Evolutionary conservation across 2,888 invertebrate species (phyloP).

Genomic region (Hirtodrosophila histrioides): DNA sequence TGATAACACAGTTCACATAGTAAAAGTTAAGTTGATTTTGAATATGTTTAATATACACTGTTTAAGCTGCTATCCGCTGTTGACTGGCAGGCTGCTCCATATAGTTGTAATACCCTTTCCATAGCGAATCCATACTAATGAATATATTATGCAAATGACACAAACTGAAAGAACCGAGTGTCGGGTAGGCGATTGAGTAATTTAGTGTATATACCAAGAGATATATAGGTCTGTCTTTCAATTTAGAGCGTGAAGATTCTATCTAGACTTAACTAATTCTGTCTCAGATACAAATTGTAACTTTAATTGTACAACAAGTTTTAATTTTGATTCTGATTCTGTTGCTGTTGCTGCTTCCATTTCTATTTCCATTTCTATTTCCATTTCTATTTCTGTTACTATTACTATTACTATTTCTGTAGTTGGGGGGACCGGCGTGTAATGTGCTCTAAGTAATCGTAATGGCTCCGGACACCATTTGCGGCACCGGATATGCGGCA

Average conservation of each 20-base stretch:
- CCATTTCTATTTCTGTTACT: constrained; percentile 8
- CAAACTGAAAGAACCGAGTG: neutral
- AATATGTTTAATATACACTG: no score
- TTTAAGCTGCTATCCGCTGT: no score
- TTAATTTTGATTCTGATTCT: neutral
- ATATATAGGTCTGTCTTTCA: constrained; percentile 8
- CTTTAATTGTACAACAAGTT: constrained; percentile 7
- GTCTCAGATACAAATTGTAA: constrained; percentile 23
- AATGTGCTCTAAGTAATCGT: constrained; percentile 50
- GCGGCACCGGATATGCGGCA: constrained; percentile 72
- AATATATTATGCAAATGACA: constrained; percentile 33
- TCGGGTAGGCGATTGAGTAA: constrained; percentile 12
- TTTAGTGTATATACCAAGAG: neutral
- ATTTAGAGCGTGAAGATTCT: constrained; percentile 8
- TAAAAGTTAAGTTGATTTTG: no score
- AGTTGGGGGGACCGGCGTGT: constrained; percentile 21
- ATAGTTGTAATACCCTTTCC: neutral
- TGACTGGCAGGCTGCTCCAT: neutral
- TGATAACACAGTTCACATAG: no score
- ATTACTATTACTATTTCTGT: constrained; percentile 13
- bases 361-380: constrained; percentile 22
- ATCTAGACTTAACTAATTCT: neutral
- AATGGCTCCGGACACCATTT: constrained; percentile 57
- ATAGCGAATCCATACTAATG: constrained; percentile 9
- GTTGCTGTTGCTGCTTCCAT: no score